These are phyloP conservation scores for Micronisus gabar DNA, from an alignment of 2,113 vertebrate species.

Conservation along the genomic window DNA sequence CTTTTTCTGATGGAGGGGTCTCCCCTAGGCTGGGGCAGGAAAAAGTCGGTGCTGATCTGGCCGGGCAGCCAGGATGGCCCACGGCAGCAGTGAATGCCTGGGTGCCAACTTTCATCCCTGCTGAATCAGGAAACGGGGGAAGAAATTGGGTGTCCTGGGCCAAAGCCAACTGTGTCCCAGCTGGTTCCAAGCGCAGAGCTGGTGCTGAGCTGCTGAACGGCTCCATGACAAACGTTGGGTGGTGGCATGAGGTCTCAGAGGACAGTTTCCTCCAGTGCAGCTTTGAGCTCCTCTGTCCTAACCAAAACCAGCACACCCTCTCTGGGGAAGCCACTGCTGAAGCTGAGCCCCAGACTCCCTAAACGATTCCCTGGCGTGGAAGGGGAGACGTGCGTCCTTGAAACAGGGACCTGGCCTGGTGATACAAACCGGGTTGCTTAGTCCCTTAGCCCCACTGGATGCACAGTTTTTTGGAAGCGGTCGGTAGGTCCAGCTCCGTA, in stretches of 20 bases:
- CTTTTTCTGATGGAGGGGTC: too few relatives aligned
- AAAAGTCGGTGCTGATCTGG: background rate
- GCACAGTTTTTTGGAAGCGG: fast-evolving
- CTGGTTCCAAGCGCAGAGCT: fast-evolving
- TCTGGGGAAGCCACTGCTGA: background rate
- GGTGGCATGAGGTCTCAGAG: background rate
- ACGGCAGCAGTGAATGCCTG: background rate
- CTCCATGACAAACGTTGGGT: fast-evolving
- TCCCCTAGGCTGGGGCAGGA: background rate
- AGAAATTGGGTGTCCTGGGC: background rate
- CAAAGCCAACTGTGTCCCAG: background rate
- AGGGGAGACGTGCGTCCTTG: background rate
- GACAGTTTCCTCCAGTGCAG: background rate
- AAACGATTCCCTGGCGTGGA: background rate
- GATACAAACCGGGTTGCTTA: background rate
- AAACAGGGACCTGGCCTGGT: background rate
- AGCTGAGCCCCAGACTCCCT: background rate
- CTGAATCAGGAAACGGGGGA: background rate
- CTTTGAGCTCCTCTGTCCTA: background rate
- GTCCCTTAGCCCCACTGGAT: background rate
- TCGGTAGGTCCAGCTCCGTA: fast-evolving
- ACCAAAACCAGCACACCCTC: too few relatives aligned
- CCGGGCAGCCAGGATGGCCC: fast-evolving
- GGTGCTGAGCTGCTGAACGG: background rate
- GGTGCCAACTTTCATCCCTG: background rate